phyloP scores from a whole-genome alignment of 2,888 invertebrate genomes.

The Aphodius sticticus region DNA sequence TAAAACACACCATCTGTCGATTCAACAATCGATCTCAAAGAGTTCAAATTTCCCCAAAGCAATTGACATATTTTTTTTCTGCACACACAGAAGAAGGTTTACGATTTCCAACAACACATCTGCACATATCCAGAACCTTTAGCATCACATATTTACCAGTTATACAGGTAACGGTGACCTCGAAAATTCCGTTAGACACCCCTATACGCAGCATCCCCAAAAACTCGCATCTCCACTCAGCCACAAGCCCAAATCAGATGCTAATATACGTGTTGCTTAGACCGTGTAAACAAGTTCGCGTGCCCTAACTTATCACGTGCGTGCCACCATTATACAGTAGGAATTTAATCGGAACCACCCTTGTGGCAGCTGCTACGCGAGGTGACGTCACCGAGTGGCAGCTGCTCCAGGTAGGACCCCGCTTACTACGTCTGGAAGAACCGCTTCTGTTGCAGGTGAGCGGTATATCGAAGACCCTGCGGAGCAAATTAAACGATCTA shows the following conservation, averaged over 20 bases:
- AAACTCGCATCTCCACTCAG: background rate
- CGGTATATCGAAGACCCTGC: slow-evolving; percentile 12
- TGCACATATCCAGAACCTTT: background rate
- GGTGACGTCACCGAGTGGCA: slow-evolving; percentile 45
- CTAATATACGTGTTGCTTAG: slow-evolving; percentile 13
- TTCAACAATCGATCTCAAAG: background rate
- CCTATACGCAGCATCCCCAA: slow-evolving; percentile 4
- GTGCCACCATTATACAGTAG: slow-evolving; percentile 37
- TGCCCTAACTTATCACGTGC: slow-evolving; percentile 42
- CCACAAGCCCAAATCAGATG: background rate
- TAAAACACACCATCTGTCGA: background rate
- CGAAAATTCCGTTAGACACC: slow-evolving; percentile 4
- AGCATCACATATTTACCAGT: background rate
- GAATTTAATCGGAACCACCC: slow-evolving; percentile 43
- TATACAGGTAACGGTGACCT: background rate
- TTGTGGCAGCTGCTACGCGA: slow-evolving; percentile 41
- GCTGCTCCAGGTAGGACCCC: slow-evolving; percentile 36
- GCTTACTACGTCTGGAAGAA: background rate
- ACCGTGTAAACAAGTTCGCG: slow-evolving; percentile 45
- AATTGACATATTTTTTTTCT: background rate
- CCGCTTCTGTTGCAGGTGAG: slow-evolving; percentile 14
- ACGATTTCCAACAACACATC: background rate
- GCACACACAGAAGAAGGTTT: background rate
- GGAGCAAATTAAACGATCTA: slow-evolving; percentile 22
- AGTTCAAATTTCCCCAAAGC: background rate